Evolutionary conservation across 2,113 vertebrate genomes (phyloP).

Genomic region (Xiphophorus couchianus): DNA sequence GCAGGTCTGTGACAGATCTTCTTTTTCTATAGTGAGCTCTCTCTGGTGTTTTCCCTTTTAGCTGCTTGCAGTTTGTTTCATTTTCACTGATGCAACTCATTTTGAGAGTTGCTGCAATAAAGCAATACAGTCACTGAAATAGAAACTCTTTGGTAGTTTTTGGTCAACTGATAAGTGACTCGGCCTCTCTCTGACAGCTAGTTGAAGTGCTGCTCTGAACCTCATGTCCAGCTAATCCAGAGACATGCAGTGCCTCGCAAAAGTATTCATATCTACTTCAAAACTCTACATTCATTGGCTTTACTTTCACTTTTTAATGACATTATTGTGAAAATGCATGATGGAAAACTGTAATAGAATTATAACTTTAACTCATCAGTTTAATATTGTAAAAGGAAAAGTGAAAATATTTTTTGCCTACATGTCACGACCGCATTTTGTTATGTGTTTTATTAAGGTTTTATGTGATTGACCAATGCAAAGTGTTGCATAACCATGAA

Average conservation of each 20-base stretch:
- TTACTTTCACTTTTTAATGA: too few species aligned
- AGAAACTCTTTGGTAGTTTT: neutral
- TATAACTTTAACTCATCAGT: too few species aligned
- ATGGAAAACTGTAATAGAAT: too few species aligned
- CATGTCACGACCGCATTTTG: too few species aligned
- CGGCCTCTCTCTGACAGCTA: constrained; percentile 4
- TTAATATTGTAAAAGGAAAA: too few species aligned
- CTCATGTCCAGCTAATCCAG: neutral
- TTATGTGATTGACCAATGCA: too few species aligned
- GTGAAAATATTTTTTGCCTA: too few species aligned
- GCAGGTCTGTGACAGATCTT: too few species aligned
- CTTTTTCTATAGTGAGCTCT: neutral
- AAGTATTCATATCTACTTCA: too few species aligned
- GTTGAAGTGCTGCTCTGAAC: neutral
- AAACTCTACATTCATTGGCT: too few species aligned
- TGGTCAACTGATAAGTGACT: constrained; percentile 8
- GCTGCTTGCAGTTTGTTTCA: neutral
- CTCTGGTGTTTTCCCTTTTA: neutral
- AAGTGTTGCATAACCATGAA: neutral
- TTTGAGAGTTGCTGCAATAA: neutral
- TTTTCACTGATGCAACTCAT: neutral
- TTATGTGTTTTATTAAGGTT: too few species aligned
- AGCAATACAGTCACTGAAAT: neutral
- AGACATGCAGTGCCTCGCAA: neutral
- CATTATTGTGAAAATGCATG: too few species aligned